Evolutionary conservation across 2,888 invertebrate genomes (phyloP), one percentile per base, ranked within the genome.

Genomic region (Scaeva pyrastri): DNA sequence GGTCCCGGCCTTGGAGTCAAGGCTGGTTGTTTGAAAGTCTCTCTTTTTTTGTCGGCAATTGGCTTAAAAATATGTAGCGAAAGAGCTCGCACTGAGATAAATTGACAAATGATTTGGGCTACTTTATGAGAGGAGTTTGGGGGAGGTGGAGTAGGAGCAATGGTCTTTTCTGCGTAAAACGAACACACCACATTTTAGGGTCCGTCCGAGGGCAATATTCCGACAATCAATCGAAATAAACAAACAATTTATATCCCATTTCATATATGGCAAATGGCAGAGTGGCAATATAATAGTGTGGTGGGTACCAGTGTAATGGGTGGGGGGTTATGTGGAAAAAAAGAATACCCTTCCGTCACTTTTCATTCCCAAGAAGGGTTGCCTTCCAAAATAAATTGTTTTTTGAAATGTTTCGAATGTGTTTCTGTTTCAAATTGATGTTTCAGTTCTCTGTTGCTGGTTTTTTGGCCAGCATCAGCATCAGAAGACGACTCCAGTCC

Each of bases 81-180:
- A 82, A 82, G 74, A 58, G 64, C 50, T 70, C 43, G 36, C 74
- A 75, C 50, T 58, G 43, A 71, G 64, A 64, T 50, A 64, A 70
- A 78, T 75, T 84, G 78, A 84, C 74, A 84, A 84, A 84, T 84
- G 83, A 83, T 78, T 78, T 71, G 31, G 78, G 62, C 78, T 78
- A 56, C 62, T 71, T 58, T 41, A 74, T 43, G 48, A 52, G 55
- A 2, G 45, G n/a, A n/a, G n/a, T n/a, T n/a, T n/a, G 19, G 58
- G 10, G 41, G 58, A 7, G 26, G 39, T 56, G 70, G 45, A 0
- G 31, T 31, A n/a, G n/a, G n/a, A n/a, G n/a, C n/a, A n/a, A n/a
- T 31, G 31, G 31, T 0, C 5, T 31, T 31, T 31, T 8, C 31
- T 31, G 31, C 31, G n/a, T n/a, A n/a, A n/a, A n/a, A 39, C 0